Base-by-base conservation (phyloP, 2,888 invertebrate genomes). In the Drosophila mimetica region DNA sequence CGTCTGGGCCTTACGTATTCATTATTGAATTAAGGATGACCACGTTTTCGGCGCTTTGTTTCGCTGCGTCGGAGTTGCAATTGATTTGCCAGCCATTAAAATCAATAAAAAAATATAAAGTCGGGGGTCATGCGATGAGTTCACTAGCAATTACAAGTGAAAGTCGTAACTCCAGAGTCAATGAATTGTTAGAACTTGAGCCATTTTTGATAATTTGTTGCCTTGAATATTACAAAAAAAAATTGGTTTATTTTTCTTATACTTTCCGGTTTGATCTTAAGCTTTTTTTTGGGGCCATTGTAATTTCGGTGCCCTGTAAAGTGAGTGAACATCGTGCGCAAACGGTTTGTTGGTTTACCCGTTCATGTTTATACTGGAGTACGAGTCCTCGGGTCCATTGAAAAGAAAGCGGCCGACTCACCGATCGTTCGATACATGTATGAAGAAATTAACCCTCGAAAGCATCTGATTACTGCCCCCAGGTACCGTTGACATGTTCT, bases 11-110 rank as follows among this genome's bases (percentile, higher is more conserved):
- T 75, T 63, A 82, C 79, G 77, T 85, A 75, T 85, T 88, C 84
- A 85, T 89, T 85, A 85, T 88, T 83, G 76, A 86, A 89, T 88
- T 86, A 88, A 86, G 84, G 84, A 89, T 79, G 89, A 83, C 88
- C 86, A 86, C 89, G 84, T 89, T 77, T 83, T 74, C 65, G 74
- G 76, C 69, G 87, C 78, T 75, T 72, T 79, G 73, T 83, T 79
- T 72, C 70, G 59, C 58, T 74, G 71, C 65, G 53, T 71, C 46
- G 51, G 61, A 60, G 64, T 63, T 57, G 76, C 82, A 88, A 81
- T 83, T 86, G 82, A 76, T 78, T 85, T 87, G 82, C 71, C 75
- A 55, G 67, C 88, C 86, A 84, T 84, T 86, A 82, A 85, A 85
- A 85, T 82, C 86, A 82, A 85, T 82, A 86, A 87, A 86, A 87